phyloP scores from a whole-genome alignment of 2,888 invertebrate species.

The Eilema sororculum region DNA sequence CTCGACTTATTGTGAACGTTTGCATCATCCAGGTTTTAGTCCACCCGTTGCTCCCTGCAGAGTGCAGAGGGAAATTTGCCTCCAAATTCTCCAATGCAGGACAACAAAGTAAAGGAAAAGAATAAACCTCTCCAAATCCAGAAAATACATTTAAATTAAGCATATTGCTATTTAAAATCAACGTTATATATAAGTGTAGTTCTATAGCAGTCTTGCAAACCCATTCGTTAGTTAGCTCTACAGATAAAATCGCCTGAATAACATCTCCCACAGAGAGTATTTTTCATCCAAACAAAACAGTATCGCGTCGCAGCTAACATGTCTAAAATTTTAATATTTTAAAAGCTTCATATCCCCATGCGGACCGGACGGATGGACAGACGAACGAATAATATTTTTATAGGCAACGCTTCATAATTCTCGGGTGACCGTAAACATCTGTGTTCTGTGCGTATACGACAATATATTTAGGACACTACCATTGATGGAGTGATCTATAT shows the following conservation, averaged over 20 bases:
- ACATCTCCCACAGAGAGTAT: not conserved
- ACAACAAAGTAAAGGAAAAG: no score
- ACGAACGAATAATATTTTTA: constrained; percentile 46
- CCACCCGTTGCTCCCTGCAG: not conserved
- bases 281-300: constrained; percentile 1
- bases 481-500: constrained; percentile 1
- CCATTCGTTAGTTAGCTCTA: not conserved
- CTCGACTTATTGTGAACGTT: no score
- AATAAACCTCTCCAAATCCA: no score
- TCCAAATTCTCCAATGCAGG: no score
- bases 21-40: not conserved
- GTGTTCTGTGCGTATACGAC: constrained; percentile 8
- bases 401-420: constrained; percentile 45
- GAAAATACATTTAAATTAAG: not conserved
- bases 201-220: not conserved
- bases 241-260: not conserved
- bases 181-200: not conserved
- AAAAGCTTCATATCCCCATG: constrained; percentile 19
- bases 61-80: no score
- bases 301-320: not conserved
- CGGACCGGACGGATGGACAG: constrained; percentile 10
- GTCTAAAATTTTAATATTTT: constrained; percentile 27
- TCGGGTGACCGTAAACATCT: constrained; percentile 19
- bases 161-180: not conserved
- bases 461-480: not conserved